These are phyloP conservation scores for Corydoras sp. DNA, from an alignment of 2,113 vertebrate species.

Conservation along the genomic window DNA sequence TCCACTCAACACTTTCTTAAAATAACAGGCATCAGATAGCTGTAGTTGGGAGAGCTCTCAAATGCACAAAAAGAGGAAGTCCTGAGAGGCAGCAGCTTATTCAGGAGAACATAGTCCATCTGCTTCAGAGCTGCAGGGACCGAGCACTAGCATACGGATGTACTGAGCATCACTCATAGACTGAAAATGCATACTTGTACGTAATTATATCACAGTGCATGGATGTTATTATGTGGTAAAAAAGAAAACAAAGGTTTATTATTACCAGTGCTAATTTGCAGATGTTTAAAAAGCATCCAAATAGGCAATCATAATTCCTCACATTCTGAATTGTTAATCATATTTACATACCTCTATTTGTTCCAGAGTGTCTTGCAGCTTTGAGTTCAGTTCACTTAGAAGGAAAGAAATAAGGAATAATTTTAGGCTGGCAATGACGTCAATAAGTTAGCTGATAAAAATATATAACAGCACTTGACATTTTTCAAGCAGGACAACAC, in stretches of 20 bases:
- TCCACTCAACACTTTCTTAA: not conserved
- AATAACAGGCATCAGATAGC: not conserved
- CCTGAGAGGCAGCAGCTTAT: conserved; percentile 23
- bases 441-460: not conserved
- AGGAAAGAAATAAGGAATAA: conserved; percentile 20
- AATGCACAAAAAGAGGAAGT: conserved; percentile 4
- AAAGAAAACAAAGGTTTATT: not conserved
- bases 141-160: not conserved
- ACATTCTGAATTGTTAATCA: not conserved
- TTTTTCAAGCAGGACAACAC: no score
- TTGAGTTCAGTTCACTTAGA: conserved; percentile 90
- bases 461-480: not conserved
- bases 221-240: not conserved
- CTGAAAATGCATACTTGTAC: not conserved
- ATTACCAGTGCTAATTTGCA: no score
- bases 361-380: conserved; percentile 95
- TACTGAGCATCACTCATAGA: conserved; percentile 3
- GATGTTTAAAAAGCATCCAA: no score
- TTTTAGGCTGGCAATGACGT: not conserved
- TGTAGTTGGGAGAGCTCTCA: not conserved
- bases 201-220: conserved; percentile 1
- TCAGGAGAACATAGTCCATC: conserved; percentile 22
- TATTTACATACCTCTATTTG: conserved; percentile 87
- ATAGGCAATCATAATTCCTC: no score
- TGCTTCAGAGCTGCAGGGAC: conserved; percentile 13